Evolutionary conservation across 1,140 invertebrate genomes (phyloP).

Genomic region (Camponotus vicinus): DNA sequence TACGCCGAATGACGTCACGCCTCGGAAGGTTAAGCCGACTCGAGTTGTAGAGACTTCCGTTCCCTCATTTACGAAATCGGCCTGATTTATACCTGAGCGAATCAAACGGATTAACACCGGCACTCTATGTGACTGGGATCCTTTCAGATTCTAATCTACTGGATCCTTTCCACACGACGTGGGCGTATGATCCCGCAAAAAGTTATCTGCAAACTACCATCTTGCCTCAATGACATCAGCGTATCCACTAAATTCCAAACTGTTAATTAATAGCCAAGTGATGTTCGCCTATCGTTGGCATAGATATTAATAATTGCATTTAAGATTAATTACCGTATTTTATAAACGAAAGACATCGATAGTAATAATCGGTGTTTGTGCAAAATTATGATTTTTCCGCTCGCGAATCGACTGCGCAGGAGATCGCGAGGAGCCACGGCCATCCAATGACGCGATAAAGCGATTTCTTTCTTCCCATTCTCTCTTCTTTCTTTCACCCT

Average conservation of each 20-base stretch:
- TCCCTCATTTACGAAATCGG: constrained; percentile 71
- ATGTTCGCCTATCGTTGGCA: neutral
- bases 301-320: constrained; percentile 11
- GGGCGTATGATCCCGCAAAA: constrained; percentile 40
- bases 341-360: neutral
- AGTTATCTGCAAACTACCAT: constrained; percentile 42
- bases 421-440: neutral
- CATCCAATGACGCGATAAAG: constrained; percentile 74
- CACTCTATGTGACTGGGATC: constrained; percentile 38
- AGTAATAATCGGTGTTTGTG: neutral
- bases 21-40: constrained; percentile 63
- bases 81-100: constrained; percentile 72
- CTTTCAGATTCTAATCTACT: constrained; percentile 47
- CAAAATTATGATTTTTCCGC: constrained; percentile 51
- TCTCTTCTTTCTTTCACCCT: constrained; percentile 54
- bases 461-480: constrained; percentile 70
- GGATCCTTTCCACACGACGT: constrained; percentile 30
- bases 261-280: constrained; percentile 10
- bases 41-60: constrained; percentile 57
- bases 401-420: neutral
- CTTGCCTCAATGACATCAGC: constrained; percentile 14
- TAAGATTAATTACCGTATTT: constrained; percentile 18
- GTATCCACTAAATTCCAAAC: neutral
- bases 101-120: constrained; percentile 70
- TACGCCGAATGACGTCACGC: constrained; percentile 65